These are phyloP conservation scores for Diaprepes abbreviatus DNA, from an alignment of 2,888 invertebrate species.

Conservation along the genomic window DNA sequence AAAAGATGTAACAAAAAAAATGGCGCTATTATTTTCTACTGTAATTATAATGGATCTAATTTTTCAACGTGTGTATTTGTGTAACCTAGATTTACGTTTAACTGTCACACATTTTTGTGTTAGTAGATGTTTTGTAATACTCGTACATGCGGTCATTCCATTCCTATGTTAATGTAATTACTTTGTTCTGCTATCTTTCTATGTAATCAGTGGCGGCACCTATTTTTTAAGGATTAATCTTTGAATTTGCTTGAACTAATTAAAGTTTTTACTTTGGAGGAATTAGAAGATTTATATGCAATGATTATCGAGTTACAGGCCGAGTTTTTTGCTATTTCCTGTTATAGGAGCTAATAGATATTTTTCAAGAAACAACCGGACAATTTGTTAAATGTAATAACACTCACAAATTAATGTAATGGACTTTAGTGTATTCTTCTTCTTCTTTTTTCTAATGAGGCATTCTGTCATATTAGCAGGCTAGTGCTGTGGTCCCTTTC, in stretches of 20 bases:
- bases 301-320: too few relatives aligned
- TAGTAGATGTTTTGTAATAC: conserved; percentile 24
- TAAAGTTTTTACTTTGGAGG: not conserved
- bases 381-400: too few relatives aligned
- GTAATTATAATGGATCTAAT: conserved; percentile 12
- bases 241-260: not conserved
- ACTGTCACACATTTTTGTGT: conserved; percentile 26
- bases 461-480: too few relatives aligned
- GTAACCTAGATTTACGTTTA: conserved; percentile 25
- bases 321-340: too few relatives aligned
- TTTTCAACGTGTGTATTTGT: conserved; percentile 1
- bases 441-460: too few relatives aligned
- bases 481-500: too few relatives aligned
- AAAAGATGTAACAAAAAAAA: conserved; percentile 31
- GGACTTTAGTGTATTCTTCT: too few relatives aligned
- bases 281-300: not conserved
- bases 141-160: not conserved
- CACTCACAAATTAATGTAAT: too few relatives aligned
- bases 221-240: not conserved
- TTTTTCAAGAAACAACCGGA: too few relatives aligned
- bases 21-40: not conserved
- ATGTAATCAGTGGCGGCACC: conserved; percentile 1
- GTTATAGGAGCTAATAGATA: too few relatives aligned
- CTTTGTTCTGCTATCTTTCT: conserved; percentile 11
- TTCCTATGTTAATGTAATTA: conserved; percentile 33